Base-by-base conservation (phyloP, 2,113 vertebrate species). In the Upupa epops region DNA sequence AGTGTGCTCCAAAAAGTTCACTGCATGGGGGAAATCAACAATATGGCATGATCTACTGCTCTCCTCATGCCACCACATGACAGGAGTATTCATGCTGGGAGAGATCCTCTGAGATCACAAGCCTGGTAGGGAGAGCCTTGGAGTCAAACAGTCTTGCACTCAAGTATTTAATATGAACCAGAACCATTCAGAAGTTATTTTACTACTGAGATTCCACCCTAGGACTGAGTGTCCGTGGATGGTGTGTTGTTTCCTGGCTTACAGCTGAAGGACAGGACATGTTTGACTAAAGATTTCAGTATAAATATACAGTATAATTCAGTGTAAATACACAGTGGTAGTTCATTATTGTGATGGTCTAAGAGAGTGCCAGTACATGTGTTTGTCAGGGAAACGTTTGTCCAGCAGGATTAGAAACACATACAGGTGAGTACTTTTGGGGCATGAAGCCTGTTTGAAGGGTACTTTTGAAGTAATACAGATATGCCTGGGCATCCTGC, bases 1-100 rank as follows among this genome's bases (percentile, higher is more conserved):
- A 56, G 22, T 16, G 24, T 28, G 60, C 19, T 17, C 49, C 48
- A 28, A 81, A 15, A 26, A 2, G 42, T 29, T 58, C 16, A 0
- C 54, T 22, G 48, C 0, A 3, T 0, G 25, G 16, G n/a, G 37
- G 5, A 68, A n/a, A 48, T 36, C 9, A 45, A 2, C 3, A 25
- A 1, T 51, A 40, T 36, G 68, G 17, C 17, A 15, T 3, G 3
- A 36, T 10, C 7, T 48, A 24, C 58, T 2, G 4, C 69, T 81
- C 22, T 26, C 37, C 40, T 55, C 22, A 1, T 48, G 37, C 11
- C 28, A 1, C 11, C 4, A 54, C 1, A 1, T 4, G 59, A 2
- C 59, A 55, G 61, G 11, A 42, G 59, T 28, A 7, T 21, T 75
- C 18, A 1, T 12, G 40, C 6, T 4, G 34, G 12, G 74, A n/a